phyloP scores from a whole-genome alignment of 2,113 vertebrate genomes.

The Regulus satrapa region DNA sequence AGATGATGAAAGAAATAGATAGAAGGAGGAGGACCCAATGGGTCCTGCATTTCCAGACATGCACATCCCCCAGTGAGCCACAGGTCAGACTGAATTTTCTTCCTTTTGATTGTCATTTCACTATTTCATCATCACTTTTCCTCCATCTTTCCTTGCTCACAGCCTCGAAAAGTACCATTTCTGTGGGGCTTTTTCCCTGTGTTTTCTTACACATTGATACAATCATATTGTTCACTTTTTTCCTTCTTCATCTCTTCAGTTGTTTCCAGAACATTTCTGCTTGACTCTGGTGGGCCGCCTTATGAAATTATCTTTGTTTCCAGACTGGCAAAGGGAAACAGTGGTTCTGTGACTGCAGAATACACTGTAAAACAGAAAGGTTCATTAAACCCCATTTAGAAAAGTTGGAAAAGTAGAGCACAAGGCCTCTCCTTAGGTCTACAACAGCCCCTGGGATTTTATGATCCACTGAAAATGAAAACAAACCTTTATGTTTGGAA shows the following conservation, averaged over 20 bases:
- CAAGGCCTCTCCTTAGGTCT: not conserved
- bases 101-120: not conserved
- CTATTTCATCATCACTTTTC: not conserved
- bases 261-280: not conserved
- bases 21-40: not conserved
- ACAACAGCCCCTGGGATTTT: not conserved
- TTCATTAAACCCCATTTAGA: not conserved
- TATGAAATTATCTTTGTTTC: not conserved
- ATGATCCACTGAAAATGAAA: not conserved
- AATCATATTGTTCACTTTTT: not conserved
- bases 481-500: not conserved
- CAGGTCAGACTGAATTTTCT: not conserved
- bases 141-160: not conserved
- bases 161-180: not conserved
- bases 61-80: rapidly evolving
- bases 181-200: rapidly evolving
- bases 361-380: not conserved
- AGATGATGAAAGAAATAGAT: not conserved
- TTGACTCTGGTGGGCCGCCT: not conserved
- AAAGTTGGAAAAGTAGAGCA: not conserved
- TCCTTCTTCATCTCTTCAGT: not conserved
- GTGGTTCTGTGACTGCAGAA: not conserved
- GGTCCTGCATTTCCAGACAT: not conserved
- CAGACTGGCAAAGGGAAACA: not conserved
- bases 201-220: not conserved